Conservation (phyloP, 2,113 vertebrate species). For the Rhinichthys klamathensis region DNA sequence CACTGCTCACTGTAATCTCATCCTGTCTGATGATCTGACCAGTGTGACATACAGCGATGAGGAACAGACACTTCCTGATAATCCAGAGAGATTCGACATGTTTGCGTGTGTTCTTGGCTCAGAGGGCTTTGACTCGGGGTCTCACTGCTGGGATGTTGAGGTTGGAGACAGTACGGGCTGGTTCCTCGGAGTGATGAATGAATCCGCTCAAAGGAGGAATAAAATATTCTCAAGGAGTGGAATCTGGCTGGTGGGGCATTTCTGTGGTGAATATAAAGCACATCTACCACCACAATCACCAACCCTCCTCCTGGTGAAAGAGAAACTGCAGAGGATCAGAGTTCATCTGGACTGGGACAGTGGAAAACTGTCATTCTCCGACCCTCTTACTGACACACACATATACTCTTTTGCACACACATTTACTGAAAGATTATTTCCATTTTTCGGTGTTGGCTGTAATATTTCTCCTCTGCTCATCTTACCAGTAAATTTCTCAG, state of each 20-base stretch:
- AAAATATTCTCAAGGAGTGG: background rate
- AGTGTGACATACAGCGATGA: constrained; percentile 16
- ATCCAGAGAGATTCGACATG: constrained; percentile 11
- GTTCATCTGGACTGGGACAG: constrained; percentile 42
- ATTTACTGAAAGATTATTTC: constrained; percentile 44
- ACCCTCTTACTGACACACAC: constrained; percentile 28
- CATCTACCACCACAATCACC: background rate
- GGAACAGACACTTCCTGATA: constrained; percentile 20
- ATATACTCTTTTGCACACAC: constrained; percentile 40
- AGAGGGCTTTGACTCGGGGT: constrained; percentile 34
- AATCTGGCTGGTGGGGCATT: constrained; percentile 35
- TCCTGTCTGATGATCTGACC: constrained; percentile 49
- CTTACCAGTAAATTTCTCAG: background rate
- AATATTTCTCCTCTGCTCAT: background rate
- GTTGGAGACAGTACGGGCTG: constrained; percentile 32
- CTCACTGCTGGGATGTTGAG: constrained; percentile 45
- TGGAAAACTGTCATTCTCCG: constrained; percentile 46
- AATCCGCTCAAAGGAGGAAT: constrained; percentile 26
- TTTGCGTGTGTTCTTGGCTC: constrained; percentile 17
- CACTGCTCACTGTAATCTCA: constrained; percentile 39
- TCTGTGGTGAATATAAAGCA: background rate
- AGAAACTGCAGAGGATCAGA: constrained; percentile 34
- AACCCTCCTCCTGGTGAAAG: background rate
- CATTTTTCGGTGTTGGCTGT: constrained; percentile 13
- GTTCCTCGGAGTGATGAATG: constrained; percentile 44